Evolutionary conservation across 2,113 vertebrate genomes (phyloP).

Genomic region (Sphyrna mokarran): DNA sequence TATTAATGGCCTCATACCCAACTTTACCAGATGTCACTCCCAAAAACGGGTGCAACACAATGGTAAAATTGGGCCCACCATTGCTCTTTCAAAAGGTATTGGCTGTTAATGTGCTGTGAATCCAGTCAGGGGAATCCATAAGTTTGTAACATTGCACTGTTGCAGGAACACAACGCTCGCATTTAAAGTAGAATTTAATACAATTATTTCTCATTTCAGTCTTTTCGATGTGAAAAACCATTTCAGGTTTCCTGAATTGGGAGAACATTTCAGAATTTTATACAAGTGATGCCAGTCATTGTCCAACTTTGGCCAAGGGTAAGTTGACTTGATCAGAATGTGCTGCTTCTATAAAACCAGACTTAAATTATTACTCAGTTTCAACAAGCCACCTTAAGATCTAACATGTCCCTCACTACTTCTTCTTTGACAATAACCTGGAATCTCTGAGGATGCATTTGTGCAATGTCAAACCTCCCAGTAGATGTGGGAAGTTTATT

Average conservation of each 20-base stretch:
- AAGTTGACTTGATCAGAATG: background rate
- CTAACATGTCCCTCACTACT: background rate
- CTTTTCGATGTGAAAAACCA: background rate
- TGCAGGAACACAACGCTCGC: background rate
- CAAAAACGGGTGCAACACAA: too few relatives aligned
- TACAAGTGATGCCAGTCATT: background rate
- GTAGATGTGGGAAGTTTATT: background rate
- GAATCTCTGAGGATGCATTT: background rate
- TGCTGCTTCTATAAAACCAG: background rate
- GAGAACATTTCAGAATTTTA: too few relatives aligned
- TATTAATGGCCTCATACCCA: too few relatives aligned
- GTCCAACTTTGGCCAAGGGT: background rate
- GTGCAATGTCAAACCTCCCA: background rate
- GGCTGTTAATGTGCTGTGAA: too few relatives aligned
- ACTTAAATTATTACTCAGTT: background rate
- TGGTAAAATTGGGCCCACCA: too few relatives aligned
- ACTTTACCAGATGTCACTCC: too few relatives aligned
- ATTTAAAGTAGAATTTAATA: background rate
- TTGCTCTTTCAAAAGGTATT: too few relatives aligned
- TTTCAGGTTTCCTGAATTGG: too few relatives aligned
- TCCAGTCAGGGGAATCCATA: background rate
- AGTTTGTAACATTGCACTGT: background rate
- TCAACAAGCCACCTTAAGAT: background rate
- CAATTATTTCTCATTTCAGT: background rate
- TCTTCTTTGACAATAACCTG: background rate